phyloP scores from a whole-genome alignment of 2,797 vertebrate species.

The Parauchenoglanis ngamensis region DNA sequence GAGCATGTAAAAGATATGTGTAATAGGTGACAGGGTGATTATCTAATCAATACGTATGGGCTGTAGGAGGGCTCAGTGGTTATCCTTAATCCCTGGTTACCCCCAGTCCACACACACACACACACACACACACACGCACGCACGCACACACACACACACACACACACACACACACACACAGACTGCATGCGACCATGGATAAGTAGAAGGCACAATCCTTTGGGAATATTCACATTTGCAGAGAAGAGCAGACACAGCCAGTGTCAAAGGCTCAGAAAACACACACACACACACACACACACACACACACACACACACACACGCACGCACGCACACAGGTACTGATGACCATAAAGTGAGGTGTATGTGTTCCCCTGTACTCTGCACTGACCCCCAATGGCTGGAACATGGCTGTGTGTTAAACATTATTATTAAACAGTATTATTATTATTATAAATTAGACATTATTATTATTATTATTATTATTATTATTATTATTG shows the following conservation, averaged over 20 bases:
- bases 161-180: slow-evolving; percentile 38
- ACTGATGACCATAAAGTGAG: neutral
- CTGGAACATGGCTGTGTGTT: slow-evolving; percentile 18
- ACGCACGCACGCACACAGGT: slow-evolving; percentile 31
- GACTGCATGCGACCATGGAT: slow-evolving; percentile 34
- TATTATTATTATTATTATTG: neutral
- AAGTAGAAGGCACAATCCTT: slow-evolving; percentile 52
- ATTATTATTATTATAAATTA: neutral
- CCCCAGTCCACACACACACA: slow-evolving; percentile 13
- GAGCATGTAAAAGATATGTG: slow-evolving; percentile 69
- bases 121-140: neutral
- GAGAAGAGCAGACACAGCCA: slow-evolving; percentile 34
- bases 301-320: slow-evolving; percentile 30
- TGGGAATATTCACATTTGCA: slow-evolving; percentile 40
- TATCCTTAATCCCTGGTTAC: slow-evolving; percentile 13
- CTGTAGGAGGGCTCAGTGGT: slow-evolving; percentile 27
- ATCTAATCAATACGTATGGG: slow-evolving; percentile 78
- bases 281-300: slow-evolving; percentile 26
- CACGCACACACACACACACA: slow-evolving; percentile 23
- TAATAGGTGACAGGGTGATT: slow-evolving; percentile 75
- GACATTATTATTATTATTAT: neutral
- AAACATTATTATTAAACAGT: neutral
- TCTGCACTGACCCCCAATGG: slow-evolving; percentile 52
- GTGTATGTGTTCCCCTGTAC: neutral
- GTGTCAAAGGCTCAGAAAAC: slow-evolving; percentile 27